Base-by-base conservation (phyloP, 2,113 vertebrate species). In the Ellobius talpinus region DNA sequence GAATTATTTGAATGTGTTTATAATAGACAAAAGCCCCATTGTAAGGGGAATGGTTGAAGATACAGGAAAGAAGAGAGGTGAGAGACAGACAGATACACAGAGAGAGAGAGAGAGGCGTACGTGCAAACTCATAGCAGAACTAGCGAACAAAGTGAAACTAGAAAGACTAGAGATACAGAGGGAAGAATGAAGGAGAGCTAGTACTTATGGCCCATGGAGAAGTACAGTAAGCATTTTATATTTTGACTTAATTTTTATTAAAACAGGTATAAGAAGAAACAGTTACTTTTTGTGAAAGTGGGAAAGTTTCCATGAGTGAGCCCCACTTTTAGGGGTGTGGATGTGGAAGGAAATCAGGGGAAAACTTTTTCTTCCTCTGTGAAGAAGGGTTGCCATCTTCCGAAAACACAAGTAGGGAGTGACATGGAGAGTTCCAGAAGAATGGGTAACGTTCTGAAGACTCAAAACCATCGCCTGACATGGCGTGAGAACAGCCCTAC, bases 1-100 rank as follows among this genome's bases (percentile, higher is more conserved):
- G 13, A 77, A 50, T 96, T 87, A 16, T 47, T 96, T 92, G 68
- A 92, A 65, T 95, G 55, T 42, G 36, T 39, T 95, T 90, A 42
- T 76, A 89, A 31, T 70, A 88, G 23, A 19, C 29, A 47, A 61
- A 24, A 79, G 0, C 9, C 65, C 52, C 61, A 16, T 52, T 84
- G 82, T 76, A 87, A 76, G 93, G 36, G 50, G 42, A 91, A n/a
- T 55, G 45, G 33, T 74, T 74, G 17, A 88, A 90, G 68, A 55
- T 65, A 50, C 3, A 26, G 45, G 42, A 76, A 91, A 50, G n/a
- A 78, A 45, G 88, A 91, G 42, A 93, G 58, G 55, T 1, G 61
- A 29, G 21, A 79, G 77, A 58, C 16, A 87, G n/a, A 21, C 17
- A 58, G 55, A 58, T 47, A 47, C 6, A 45, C 45, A n/a, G 36